Evolutionary conservation across 2,797 vertebrate genomes (phyloP).

Genomic region (Taenioides sp.): DNA sequence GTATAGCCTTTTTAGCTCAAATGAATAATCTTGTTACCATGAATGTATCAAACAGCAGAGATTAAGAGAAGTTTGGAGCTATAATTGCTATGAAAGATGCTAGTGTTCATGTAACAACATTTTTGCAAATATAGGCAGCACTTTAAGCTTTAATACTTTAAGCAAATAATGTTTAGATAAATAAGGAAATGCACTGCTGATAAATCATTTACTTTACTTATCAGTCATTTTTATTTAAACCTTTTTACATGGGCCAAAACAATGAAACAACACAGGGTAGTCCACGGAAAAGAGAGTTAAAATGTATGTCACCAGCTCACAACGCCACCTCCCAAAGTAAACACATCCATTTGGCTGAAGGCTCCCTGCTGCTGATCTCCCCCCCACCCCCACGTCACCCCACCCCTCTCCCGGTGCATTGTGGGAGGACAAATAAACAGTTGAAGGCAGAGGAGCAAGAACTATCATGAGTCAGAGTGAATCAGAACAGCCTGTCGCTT

Average conservation of each 20-base stretch:
- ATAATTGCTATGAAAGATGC: no score
- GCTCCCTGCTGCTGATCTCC: constrained; percentile 62
- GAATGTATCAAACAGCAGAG: no score
- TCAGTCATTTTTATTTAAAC: not conserved
- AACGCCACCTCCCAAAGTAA: constrained; percentile 60
- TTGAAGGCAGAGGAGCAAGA: constrained; percentile 52
- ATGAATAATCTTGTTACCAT: no score
- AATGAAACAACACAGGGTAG: not conserved
- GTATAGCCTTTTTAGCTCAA: no score
- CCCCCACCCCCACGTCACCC: constrained; percentile 1
- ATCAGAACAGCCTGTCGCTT: constrained; percentile 34
- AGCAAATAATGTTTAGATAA: no score
- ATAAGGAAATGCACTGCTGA: no score
- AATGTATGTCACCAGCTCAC: constrained; percentile 6
- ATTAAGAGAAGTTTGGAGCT: no score
- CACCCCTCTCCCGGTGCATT: constrained; percentile 61
- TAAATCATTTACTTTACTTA: no score
- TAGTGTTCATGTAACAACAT: no score
- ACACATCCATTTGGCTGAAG: constrained; percentile 64
- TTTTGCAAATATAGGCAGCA: no score
- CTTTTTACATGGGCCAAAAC: not conserved
- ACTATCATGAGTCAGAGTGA: constrained; percentile 69
- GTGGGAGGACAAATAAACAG: constrained; percentile 67
- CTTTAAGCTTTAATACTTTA: no score
- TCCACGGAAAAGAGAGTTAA: not conserved